These are phyloP conservation scores for Micrasema longulum DNA, from an alignment of 1,140 invertebrate genomes.

Conservation along the genomic window DNA sequence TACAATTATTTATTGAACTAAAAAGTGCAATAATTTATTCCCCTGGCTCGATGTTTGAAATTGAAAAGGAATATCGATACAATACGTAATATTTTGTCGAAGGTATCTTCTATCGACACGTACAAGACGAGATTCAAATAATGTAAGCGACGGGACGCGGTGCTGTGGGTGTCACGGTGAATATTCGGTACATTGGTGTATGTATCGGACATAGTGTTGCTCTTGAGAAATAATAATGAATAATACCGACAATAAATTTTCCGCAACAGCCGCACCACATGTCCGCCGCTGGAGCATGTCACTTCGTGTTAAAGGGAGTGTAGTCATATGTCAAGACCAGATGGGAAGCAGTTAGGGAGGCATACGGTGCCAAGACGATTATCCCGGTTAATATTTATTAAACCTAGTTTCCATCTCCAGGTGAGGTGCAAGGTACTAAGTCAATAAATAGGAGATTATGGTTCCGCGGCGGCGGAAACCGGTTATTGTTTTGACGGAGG, in stretches of 20 bases:
- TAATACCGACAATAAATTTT: constrained; percentile 21
- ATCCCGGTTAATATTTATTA: no score
- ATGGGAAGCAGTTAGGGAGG: neutral
- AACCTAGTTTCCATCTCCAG: no score
- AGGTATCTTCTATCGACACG: no score
- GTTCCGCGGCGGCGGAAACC: no score
- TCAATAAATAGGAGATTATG: no score
- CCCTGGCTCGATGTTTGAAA: constrained; percentile 23
- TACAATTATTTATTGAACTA: no score
- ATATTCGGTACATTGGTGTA: constrained; percentile 8
- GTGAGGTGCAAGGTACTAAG: no score
- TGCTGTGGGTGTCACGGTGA: neutral
- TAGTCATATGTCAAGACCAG: constrained; percentile 2
- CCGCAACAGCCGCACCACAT: constrained; percentile 12
- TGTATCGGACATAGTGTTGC: constrained; percentile 5
- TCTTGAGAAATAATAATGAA: neutral
- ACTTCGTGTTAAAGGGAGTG: constrained; percentile 5
- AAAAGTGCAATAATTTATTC: constrained; percentile 25
- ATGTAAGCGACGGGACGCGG: no score
- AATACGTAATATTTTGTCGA: constrained; percentile 5
- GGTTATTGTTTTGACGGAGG: no score
- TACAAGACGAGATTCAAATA: neutral
- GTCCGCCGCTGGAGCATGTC: neutral
- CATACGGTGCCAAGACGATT: neutral
- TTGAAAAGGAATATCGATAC: no score